Percentiles rank a stretch among this genome's conserved stretches.
Conservation (phyloP, 2,888 invertebrate genomes). For the Podabrus alpinus region DNA sequence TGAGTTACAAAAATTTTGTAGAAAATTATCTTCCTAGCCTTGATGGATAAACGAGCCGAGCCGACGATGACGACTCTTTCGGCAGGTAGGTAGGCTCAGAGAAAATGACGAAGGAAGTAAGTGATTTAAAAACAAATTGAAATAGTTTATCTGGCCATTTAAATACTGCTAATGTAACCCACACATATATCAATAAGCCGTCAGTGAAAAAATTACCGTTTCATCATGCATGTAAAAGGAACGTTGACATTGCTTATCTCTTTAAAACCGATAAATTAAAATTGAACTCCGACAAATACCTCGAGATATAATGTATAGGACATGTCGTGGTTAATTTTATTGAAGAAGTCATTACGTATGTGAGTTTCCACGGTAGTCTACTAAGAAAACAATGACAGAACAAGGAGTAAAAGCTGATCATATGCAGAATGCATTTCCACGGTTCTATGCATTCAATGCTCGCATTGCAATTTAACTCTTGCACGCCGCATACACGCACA, state of each 20-base stretch:
- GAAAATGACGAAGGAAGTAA: constrained; percentile 13
- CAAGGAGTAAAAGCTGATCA: constrained; percentile 13
- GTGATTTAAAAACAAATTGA: background rate
- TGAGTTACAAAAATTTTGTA: background rate
- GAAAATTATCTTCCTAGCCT: background rate
- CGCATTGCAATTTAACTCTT: constrained; percentile 25
- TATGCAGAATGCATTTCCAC: constrained; percentile 28
- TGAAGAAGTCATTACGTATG: background rate
- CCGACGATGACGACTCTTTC: background rate
- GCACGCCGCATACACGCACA: constrained; percentile 27
- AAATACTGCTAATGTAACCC: constrained; percentile 19
- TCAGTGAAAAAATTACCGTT: constrained; percentile 21
- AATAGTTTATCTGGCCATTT: constrained; percentile 8
- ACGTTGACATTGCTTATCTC: constrained; percentile 9
- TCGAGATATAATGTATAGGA: background rate
- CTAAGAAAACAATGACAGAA: constrained; percentile 6
- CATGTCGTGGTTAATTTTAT: background rate
- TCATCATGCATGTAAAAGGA: constrained; percentile 18
- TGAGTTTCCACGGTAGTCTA: background rate
- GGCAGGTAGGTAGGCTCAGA: background rate
- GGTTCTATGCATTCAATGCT: constrained; percentile 24
- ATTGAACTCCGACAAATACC: constrained; percentile 3
- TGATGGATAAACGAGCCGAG: background rate
- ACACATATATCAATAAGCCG: constrained; percentile 17
- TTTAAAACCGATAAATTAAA: constrained; percentile 7